Base-by-base conservation (phyloP, 2,113 vertebrate genomes). In the Odocoileus hemionus region DNA sequence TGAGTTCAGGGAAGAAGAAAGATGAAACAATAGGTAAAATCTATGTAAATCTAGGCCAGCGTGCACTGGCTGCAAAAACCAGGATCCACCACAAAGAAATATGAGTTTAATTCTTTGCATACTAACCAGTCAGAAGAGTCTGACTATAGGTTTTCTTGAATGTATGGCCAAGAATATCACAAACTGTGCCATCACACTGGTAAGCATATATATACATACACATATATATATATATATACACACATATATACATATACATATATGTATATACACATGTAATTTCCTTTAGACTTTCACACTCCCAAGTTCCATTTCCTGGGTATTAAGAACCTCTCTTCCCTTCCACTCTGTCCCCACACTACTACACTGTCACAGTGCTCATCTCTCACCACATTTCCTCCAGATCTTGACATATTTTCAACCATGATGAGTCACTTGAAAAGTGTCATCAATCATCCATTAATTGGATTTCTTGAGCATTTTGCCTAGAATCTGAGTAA, bases 161-260 rank as follows among this genome's bases (percentile, higher is more conserved):
- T 88, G 30, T 79, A 2, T 60, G 70, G n/a, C 7, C 26, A 92
- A 25, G 16, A 9, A 26, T 80, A 60, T 78, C 28, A 55, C 33
- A 95, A 14, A 4, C 60, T 85, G 9, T 39, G 15, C 5, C 17
- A 25, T 52, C 9, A 64, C 1, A 57, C 33, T 85, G 7, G 25
- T 61, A 82, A 91, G 6, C 15, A 83, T 33, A 33, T 33, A 33
- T 15, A 33, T 36, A 1, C 11, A 19, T 70, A 1, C 21, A 2
- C 4, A 1, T 15, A 61, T 1, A 30, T 0, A 61, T 0, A 64
- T 0, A 64, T 1, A 67, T 4, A 67, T 10, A 36, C 21, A 67
- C 36, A 36, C 36, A 36, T 36, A 36, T 36, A 36, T 36, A 36
- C 3, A 36, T 36, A 36, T 36, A 36, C 36, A 36, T 36, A 36